Evolutionary conservation across 2,888 invertebrate species (phyloP), one percentile per base, ranked within the genome.

Genomic region (Polymixis flavicincta): DNA sequence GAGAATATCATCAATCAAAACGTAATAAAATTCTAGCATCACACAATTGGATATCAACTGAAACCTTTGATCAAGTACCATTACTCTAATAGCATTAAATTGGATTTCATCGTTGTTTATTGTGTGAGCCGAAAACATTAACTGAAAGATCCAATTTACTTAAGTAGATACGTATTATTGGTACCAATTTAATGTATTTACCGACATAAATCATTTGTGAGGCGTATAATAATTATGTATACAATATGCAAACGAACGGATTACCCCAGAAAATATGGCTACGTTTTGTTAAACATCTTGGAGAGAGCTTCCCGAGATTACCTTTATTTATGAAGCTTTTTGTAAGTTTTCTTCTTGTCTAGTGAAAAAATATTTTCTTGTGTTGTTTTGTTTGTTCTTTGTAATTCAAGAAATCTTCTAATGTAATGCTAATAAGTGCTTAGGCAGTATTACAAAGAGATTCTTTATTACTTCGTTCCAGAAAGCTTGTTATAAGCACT

Each of bases 141-240:
- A 88, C 76, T 74, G 61, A 70, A 77, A 81, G 75, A 87, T 85
- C 85, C 83, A 86, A 87, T 89, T 89, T 85, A 78, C 79, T 83
- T 86, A 82, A 82, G 86, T 63, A 63, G 55, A 7, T 82, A 86
- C 74, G 78, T 80, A 81, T 76, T 77, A 84, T 80, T 78, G 72
- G 75, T 75, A 68, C 61, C 61, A 74, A 73, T 77, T 77, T 79
- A 71, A 81, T 74, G 32, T 79, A 83, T 79, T 83, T 74, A 52
- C 63, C 37, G 76, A 79, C 64, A 83, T 85, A 82, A 85, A 84
- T 84, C 71, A 84, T 85, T 84, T 82, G 79, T 76, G 72, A 84
- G 79, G 75, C 67, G 73, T 60, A 70, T 61, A 77, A 77, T 83
- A 85, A 84, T 85, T 85, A 85, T 78, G 83, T 85, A 84, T 83